A percentile compares a stretch with the other conserved stretches of the same genome.
Conservation (phyloP, 2,113 vertebrate genomes). For the Alces alces region DNA sequence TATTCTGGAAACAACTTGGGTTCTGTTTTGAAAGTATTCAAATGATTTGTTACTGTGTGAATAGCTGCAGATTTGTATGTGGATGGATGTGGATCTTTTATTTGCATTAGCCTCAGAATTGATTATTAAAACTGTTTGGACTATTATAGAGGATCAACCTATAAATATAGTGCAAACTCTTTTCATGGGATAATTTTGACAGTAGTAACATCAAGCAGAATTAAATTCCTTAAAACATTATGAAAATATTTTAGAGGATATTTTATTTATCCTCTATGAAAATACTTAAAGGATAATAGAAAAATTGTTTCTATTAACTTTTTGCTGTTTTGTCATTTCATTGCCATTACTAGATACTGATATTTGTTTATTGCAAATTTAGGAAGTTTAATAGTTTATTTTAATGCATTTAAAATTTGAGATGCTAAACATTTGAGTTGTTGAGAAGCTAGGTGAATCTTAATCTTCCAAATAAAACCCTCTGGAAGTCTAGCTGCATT, state of each 20-base stretch:
- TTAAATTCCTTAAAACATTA: not conserved
- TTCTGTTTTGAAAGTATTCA: slow-evolving; percentile 43
- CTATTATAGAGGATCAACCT: slow-evolving; percentile 2
- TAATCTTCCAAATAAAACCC: not conserved
- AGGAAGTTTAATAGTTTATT: not conserved
- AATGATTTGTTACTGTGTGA: not conserved
- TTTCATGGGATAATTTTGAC: not conserved
- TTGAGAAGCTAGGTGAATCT: not conserved
- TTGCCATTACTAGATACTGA: not conserved
- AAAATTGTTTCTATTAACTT: not conserved
- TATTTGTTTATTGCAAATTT: not conserved
- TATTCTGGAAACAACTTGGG: not conserved
- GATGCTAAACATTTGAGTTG: not conserved
- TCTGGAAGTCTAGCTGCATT: not conserved
- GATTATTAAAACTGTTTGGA: not conserved
- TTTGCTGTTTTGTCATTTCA: not conserved
- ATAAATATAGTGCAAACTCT: not conserved
- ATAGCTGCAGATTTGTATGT: not conserved
- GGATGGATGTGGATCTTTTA: not conserved
- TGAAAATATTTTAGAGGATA: slow-evolving; percentile 33
- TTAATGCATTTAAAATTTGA: not conserved
- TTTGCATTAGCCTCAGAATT: not conserved
- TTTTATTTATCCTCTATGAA: not conserved
- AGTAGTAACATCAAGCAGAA: slow-evolving; percentile 3
- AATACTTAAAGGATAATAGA: too few relatives aligned